A percentile compares a stretch with the other conserved stretches of the same genome.
phyloP scores from a whole-genome alignment of 2,888 invertebrate species.

The Odontocerum albicorne region DNA sequence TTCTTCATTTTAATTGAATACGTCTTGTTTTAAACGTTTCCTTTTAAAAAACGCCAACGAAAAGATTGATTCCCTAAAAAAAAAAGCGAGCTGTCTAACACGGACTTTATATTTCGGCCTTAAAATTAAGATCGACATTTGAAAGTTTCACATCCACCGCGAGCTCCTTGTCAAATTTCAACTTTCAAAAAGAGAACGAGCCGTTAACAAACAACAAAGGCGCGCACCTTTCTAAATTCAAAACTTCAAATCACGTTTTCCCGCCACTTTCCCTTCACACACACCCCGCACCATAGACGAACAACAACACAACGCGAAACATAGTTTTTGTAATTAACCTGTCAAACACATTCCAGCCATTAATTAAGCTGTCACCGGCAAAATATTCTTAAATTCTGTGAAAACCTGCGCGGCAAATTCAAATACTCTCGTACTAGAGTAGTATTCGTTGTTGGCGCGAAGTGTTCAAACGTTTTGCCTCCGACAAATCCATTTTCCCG shows the following conservation, averaged over 20 bases:
- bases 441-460: no score
- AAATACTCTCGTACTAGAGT: no score
- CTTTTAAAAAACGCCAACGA: neutral
- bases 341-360: slow-evolving; percentile 35
- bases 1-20: no score
- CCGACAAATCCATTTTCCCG: slow-evolving; percentile 11
- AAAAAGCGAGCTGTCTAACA: no score
- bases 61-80: no score
- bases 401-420: slow-evolving; percentile 13
- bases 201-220: no score
- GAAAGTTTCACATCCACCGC: no score
- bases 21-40: no score
- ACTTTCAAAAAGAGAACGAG: slow-evolving; percentile 10
- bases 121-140: no score
- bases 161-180: no score
- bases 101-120: no score
- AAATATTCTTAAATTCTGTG: slow-evolving; percentile 29
- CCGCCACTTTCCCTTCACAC: neutral
- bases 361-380: slow-evolving; percentile 36
- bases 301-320: slow-evolving; percentile 28
- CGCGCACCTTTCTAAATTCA: slow-evolving; percentile 28
- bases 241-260: slow-evolving; percentile 26
- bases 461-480: no score
- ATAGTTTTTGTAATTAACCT: slow-evolving; percentile 37
- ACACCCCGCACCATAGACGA: slow-evolving; percentile 1